Evolutionary conservation across 2,888 invertebrate species (phyloP), one percentile per base, ranked within the genome.

Genomic region (Gisinianus flammeolus): DNA sequence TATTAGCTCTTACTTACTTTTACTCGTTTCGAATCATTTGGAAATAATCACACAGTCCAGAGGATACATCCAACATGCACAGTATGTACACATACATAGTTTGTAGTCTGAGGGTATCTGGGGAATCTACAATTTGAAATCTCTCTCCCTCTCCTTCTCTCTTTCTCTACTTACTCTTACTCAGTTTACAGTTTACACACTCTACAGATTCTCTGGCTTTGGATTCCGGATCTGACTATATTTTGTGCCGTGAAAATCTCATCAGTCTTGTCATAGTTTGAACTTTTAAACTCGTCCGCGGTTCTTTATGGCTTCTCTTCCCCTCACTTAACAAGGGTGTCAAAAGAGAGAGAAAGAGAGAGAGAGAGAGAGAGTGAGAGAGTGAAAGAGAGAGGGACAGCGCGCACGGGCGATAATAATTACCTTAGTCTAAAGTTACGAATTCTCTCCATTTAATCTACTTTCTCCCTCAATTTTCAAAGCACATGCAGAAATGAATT

Each of bases 1-100:
- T 68, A 68, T 68, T 68, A 68, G 35, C 68, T 44, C 68, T 22
- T 19, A 33, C 68, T 35, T n/a, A 31, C 16, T 44, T 44, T 22
- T 44, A 35, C 35, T 68, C 68, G 68, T 44, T 68, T 68, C 68
- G 68, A 24, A 35, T 68, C 35, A 68, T 68, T 68, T 44, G 44
- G 33, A 67, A 67, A 67, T 67, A 68, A 68, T 68, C 68, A 68
- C 68, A 68, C 35, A 66, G 28, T 68, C 35, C 33, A 68, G 24
- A 68, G 44, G 35, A 68, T 66, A 3, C 68, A 31, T 5, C 16
- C 68, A 24, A 5, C 35, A 35, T 35, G 35, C 12, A 44, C 3
- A 6, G 6, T 44, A 44, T 1, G 6, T 6, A 44, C 44, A 44
- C 12, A 44, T 44, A 2, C 44, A 44, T 16, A 44, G 2, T 44